A percentile compares a stretch with the other conserved stretches of the same genome.
Evolutionary conservation across 2,888 invertebrate species (phyloP).

Genomic region (Oscheius sp.): DNA sequence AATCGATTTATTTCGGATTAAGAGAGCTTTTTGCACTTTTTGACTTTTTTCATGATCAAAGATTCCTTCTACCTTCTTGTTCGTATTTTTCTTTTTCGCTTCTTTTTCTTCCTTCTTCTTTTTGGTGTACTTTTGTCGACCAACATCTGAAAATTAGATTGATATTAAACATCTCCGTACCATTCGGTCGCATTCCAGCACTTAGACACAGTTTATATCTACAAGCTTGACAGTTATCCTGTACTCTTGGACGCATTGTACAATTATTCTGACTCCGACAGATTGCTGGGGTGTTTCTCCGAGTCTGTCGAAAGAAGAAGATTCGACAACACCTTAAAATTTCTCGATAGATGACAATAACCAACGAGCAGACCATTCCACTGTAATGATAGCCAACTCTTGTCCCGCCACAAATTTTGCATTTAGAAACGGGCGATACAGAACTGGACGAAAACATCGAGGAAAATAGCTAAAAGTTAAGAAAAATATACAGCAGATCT

Average conservation of each 20-base stretch:
- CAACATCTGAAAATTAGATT: background rate
- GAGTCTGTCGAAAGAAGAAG: background rate
- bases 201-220: background rate
- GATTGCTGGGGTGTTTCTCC: background rate
- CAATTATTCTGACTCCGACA: background rate
- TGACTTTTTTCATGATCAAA: background rate
- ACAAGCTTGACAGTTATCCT: background rate
- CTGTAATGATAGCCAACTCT: background rate
- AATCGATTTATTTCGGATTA: no score
- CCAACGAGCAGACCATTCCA: background rate
- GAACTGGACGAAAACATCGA: background rate
- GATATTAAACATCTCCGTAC: background rate
- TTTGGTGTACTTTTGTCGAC: background rate
- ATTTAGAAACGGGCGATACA: background rate
- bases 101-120: background rate
- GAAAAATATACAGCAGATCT: no score
- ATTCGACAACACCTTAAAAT: background rate
- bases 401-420: background rate
- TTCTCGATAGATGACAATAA: background rate
- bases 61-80: background rate
- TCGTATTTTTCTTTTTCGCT: background rate
- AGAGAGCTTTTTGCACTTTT: no score
- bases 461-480: background rate
- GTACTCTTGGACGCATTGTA: background rate
- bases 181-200: background rate